Conservation (phyloP, 2,797 vertebrate genomes). For the Parotocinclus haroldoi region DNA sequence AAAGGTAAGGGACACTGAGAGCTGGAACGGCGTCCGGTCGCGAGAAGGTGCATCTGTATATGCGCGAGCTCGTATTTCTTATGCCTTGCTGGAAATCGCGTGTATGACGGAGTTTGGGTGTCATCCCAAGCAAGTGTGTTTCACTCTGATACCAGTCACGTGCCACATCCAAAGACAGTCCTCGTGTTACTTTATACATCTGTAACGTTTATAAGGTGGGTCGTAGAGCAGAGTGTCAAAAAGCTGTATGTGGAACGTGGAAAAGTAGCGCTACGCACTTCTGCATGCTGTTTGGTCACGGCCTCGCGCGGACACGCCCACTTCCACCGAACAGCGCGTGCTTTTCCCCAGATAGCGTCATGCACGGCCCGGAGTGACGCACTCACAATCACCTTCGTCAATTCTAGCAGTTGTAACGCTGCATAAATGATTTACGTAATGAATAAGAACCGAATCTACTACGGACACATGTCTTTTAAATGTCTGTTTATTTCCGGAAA, state of each 20-base stretch:
- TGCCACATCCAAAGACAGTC: too few species aligned
- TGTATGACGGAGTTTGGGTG: slow-evolving; percentile 8
- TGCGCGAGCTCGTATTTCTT: not conserved
- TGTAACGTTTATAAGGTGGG: too few species aligned
- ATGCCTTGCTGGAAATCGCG: not conserved
- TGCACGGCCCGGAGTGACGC: slow-evolving; percentile 8
- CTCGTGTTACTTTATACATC: too few species aligned
- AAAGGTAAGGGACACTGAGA: not conserved
- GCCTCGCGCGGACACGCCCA: slow-evolving; percentile 41
- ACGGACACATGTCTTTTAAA: not conserved
- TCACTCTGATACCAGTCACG: too few species aligned
- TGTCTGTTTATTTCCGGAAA: slow-evolving; percentile 2
- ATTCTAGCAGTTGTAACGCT: not conserved
- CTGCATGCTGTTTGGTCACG: slow-evolving; percentile 54
- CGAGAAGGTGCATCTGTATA: not conserved
- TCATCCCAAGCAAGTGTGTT: too few species aligned
- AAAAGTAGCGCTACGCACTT: not conserved
- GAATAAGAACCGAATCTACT: not conserved
- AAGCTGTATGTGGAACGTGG: not conserved
- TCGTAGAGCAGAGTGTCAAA: too few species aligned
- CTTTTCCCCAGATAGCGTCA: slow-evolving; percentile 30
- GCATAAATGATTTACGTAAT: not conserved
- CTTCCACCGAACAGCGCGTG: slow-evolving; percentile 25
- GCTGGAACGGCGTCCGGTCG: not conserved
- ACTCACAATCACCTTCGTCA: not conserved